Conservation (phyloP, 2,888 invertebrate species). For the Drosophila monieri region DNA sequence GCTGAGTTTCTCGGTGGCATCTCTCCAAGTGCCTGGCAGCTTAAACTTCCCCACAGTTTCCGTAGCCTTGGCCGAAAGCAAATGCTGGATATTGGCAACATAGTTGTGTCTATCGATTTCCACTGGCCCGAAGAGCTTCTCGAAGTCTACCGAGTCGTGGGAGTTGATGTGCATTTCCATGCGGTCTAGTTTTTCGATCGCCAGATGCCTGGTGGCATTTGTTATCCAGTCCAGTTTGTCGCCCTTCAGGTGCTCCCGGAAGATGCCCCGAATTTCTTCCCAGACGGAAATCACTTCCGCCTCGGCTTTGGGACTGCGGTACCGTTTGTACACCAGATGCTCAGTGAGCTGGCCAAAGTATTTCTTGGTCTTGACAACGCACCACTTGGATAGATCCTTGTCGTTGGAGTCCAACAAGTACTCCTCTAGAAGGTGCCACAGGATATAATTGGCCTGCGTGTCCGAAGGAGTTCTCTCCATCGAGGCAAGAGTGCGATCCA, state of each 20-base stretch:
- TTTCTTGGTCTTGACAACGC: constrained; percentile 65
- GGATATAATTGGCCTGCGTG: constrained; percentile 70
- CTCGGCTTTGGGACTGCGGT: constrained; percentile 60
- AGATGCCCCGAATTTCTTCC: constrained; percentile 69
- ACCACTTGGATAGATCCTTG: constrained; percentile 53
- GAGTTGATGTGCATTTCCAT: constrained; percentile 76
- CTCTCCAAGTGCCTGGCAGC: constrained; percentile 40
- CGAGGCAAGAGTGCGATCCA: constrained; percentile 49
- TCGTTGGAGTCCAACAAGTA: constrained; percentile 55
- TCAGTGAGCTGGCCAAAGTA: constrained; percentile 76
- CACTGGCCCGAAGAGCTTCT: constrained; percentile 55
- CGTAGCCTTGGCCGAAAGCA: constrained; percentile 48
- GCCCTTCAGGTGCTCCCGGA: constrained; percentile 62
- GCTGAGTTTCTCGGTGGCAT: constrained; percentile 48
- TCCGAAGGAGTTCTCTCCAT: constrained; percentile 53
- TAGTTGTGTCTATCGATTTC: constrained; percentile 60
- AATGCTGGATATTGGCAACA: constrained; percentile 69
- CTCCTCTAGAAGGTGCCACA: constrained; percentile 72
- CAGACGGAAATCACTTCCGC: constrained; percentile 71
- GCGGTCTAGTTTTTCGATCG: constrained; percentile 68
- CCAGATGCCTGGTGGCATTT: constrained; percentile 66
- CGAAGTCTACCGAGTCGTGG: constrained; percentile 73
- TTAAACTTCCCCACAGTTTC: constrained; percentile 31
- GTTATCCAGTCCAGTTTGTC: constrained; percentile 78
- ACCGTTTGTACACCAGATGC: constrained; percentile 70